Base-by-base conservation (phyloP, 1,140 invertebrate genomes). In the Brachionus asplanchnoidis region DNA sequence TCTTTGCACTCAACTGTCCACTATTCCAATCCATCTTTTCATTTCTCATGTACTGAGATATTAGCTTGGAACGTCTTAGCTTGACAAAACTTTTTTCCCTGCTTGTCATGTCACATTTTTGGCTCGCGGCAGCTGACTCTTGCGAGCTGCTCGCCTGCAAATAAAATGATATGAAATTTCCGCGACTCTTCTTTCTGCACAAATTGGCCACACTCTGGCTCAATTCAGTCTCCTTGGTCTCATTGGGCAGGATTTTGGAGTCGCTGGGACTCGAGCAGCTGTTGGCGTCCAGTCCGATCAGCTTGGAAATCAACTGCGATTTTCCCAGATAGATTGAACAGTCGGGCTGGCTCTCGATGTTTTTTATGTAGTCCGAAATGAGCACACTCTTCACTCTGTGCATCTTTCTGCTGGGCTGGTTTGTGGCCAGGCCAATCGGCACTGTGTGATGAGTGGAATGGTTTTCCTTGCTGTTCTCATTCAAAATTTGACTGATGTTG, bases 331-430 rank as follows among this genome's bases (percentile, higher is more conserved):
- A 68, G 1, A 68, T 68, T 14, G 66, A 68, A 68, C 32, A 32
- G 3, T 68, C 26, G 12, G 26, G 7, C 20, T 12, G 17, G 26
- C 11, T 14, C 26, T 68, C 17, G 6, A 14, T 68, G 17, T 68
- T 68, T 68, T 68, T 68, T 32, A 68, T 68, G 17, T 68, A 68
- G n/a, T 68, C 66, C 11, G 66, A 68, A 14, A 68, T 68, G 12
- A 68, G 66, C 6, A 68, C 66, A 68, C 66, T 68, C 12, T 68
- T 68, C 9, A 7, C 12, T 68, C 12, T 68, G 14, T 28, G 32
- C 32, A 32, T 68, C 14, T 32, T 40, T 68, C 26, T 68, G n/a
- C 32, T n/a, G 12, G 66, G 66, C 66, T 68, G 12, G 11, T 68
- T 28, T 7, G n/a, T 28, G 3, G 66, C 2, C 5, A 36, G 11